phyloP scores from a whole-genome alignment of 2,797 vertebrate genomes.

The Gymnothorax javanicus region DNA sequence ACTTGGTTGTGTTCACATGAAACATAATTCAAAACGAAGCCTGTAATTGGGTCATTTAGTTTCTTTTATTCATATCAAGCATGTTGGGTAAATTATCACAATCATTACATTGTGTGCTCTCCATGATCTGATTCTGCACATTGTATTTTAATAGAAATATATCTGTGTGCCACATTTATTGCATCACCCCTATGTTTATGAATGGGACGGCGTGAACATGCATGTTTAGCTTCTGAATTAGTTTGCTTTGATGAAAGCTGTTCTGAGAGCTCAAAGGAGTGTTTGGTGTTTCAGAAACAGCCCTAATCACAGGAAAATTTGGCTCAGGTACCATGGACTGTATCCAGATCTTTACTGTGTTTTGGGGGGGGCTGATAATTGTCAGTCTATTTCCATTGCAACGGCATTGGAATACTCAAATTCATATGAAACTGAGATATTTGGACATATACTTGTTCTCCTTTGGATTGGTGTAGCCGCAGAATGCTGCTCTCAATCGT shows the following conservation, averaged over 20 bases:
- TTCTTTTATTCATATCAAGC: not conserved
- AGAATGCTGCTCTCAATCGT: no score
- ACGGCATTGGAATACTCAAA: not conserved
- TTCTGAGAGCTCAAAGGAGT: not conserved
- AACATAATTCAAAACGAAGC: not conserved
- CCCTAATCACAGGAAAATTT: not conserved
- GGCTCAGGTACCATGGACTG: not conserved
- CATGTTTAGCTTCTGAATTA: not conserved
- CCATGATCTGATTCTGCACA: not conserved
- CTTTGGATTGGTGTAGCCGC: not conserved
- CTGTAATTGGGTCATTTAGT: not conserved
- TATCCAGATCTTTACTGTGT: not conserved
- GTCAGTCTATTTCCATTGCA: not conserved
- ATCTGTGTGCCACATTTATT: not conserved
- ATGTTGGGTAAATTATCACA: not conserved
- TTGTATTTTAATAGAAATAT: conserved; percentile 7
- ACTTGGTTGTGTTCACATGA: not conserved
- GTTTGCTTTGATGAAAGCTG: not conserved
- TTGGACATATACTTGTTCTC: not conserved
- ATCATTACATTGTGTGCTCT: not conserved
- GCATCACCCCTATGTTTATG: not conserved
- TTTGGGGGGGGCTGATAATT: not conserved
- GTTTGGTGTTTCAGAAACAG: not conserved
- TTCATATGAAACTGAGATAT: not conserved
- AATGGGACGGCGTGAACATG: not conserved